Evolutionary conservation across 2,888 invertebrate species (phyloP), one percentile per base, ranked within the genome.

Genomic region (Eupithecia vulgata): DNA sequence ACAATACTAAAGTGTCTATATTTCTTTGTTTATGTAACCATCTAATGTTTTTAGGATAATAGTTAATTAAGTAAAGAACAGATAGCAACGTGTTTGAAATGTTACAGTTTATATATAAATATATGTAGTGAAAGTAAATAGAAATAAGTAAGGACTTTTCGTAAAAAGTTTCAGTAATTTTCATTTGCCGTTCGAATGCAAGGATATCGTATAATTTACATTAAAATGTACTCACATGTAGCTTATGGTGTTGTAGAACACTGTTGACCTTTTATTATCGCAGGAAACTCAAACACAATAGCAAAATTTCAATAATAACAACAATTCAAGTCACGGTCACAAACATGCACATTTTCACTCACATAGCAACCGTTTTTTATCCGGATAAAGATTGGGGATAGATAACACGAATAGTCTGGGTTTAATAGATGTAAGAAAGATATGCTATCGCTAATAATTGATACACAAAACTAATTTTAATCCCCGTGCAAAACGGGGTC

Each of bases 181-280:
- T 21, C 12, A 25, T 57, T 57, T 25, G 12, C 21, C 48, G 48
- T 52, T 52, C 1, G 21, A 57, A 13, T 57, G 25, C 21, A 13
- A 25, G 25, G 67, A 69, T 52, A 52, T 52, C n/a, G 37, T 10
- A 59, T 67, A 48, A 45, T n/a, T 68, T 70, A 72, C 64, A 70
- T 2, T 40, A 15, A n/a, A 13, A n/a, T 59, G 57, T 65, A 75
- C 75, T 75, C 42, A 75, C 75, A 8, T 35, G 67, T 17, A 15
- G 37, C n/a, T 25, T 30, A 68, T 48, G 67, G 65, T 72, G 21
- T 68, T 34, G 15, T 65, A 21, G 10, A 61, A 17, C 25, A 70
- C n/a, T 62, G 25, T 40, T 72, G 75, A 75, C 72, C 75, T 72
- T 65, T 69, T 70, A 48, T 72, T 72, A 72, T 67, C 68, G 70